phyloP scores from a whole-genome alignment of 2,888 invertebrate genomes.

The Hypomecis atomaria region DNA sequence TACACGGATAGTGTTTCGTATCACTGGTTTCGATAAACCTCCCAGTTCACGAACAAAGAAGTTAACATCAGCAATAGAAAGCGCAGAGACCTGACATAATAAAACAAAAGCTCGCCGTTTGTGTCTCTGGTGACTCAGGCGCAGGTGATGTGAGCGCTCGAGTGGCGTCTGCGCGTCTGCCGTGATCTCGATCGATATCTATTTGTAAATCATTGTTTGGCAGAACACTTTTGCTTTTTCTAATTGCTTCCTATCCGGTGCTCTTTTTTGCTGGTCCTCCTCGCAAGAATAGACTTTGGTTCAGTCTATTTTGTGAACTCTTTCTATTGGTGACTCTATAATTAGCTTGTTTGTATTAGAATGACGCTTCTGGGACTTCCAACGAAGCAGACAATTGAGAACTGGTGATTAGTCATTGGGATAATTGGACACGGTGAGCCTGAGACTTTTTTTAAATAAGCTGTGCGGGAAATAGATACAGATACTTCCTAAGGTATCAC shows the following conservation, averaged over 20 bases:
- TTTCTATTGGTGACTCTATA: constrained; percentile 1
- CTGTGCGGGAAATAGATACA: neutral
- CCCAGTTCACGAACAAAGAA: constrained; percentile 5
- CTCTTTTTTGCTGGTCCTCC: neutral
- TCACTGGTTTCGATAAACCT: neutral
- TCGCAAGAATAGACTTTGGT: neutral
- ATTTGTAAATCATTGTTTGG: constrained; percentile 14
- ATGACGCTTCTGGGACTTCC: neutral
- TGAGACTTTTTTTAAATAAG: neutral
- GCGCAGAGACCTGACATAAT: constrained; percentile 18
- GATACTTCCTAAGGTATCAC: neutral
- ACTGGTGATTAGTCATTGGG: neutral
- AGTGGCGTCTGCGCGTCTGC: constrained; percentile 36
- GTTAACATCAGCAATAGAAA: constrained; percentile 20
- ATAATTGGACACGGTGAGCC: no score
- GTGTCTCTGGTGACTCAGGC: constrained; percentile 35
- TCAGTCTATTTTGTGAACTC: neutral
- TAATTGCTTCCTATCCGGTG: constrained; percentile 3
- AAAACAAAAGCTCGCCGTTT: constrained; percentile 32
- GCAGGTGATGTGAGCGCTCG: constrained; percentile 34
- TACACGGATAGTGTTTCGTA: neutral
- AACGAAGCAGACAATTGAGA: neutral
- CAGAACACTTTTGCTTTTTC: constrained; percentile 21
- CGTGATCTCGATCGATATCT: constrained; percentile 8
- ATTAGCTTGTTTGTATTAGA: neutral